A percentile compares a stretch with the other conserved stretches of the same genome.
Conservation (phyloP, 1,140 invertebrate species). For the Laupala kohalensis region DNA sequence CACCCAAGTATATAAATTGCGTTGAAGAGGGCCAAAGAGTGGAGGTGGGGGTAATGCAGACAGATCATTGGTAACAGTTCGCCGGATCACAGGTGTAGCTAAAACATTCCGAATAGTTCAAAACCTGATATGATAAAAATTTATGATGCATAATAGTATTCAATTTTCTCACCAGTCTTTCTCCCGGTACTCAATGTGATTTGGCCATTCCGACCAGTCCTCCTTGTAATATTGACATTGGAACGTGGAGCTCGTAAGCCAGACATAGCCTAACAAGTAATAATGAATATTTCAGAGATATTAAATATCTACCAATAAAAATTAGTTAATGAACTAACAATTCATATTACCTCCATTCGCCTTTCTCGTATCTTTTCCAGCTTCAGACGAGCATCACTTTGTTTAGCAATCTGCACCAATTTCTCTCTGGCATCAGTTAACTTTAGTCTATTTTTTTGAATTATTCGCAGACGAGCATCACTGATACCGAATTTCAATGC, state of each 20-base stretch:
- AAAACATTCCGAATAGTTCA: neutral
- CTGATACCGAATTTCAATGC: slow-evolving; percentile 21
- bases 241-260: neutral
- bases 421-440: slow-evolving; percentile 54
- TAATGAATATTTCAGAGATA: neutral
- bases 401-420: slow-evolving; percentile 48
- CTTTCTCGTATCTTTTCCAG: slow-evolving; percentile 34
- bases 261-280: neutral
- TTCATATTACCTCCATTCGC: slow-evolving; percentile 5
- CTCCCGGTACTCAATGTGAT: slow-evolving; percentile 37
- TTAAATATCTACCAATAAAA: neutral
- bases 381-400: slow-evolving; percentile 47
- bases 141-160: neutral
- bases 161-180: slow-evolving; percentile 1
- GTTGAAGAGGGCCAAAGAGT: slow-evolving; percentile 27
- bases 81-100: slow-evolving; percentile 22
- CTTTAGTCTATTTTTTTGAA: slow-evolving; percentile 49
- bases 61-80: slow-evolving; percentile 30
- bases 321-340: neutral
- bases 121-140: neutral
- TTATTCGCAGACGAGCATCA: slow-evolving; percentile 55
- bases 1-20: slow-evolving; percentile 26
- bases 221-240: neutral
- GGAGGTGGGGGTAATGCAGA: slow-evolving; percentile 28
- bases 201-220: slow-evolving; percentile 32